phyloP scores from a whole-genome alignment of 2,888 invertebrate genomes.

The Platerodrilus igneus region DNA sequence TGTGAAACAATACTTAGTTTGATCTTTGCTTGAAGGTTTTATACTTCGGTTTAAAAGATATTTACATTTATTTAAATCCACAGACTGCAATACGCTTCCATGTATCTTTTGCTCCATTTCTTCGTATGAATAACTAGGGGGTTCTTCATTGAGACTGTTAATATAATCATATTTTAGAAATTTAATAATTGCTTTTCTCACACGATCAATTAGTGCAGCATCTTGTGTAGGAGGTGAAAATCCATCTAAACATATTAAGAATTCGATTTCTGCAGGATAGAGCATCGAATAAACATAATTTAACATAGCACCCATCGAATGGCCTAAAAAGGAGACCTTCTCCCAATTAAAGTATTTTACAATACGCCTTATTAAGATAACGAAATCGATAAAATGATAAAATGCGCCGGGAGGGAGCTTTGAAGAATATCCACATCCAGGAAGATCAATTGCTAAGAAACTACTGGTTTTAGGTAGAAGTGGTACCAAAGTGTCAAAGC shows the following conservation, averaged over 20 bases:
- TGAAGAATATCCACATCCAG: conserved; percentile 68
- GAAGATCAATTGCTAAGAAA: conserved; percentile 61
- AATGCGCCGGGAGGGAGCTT: conserved; percentile 59
- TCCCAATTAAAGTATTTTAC: conserved; percentile 64
- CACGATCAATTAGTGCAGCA: conserved; percentile 47
- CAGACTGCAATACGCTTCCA: conserved; percentile 52
- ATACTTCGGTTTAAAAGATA: conserved; percentile 54
- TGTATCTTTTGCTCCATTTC: conserved; percentile 55
- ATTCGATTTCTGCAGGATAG: conserved; percentile 58
- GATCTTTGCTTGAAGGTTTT: conserved; percentile 50
- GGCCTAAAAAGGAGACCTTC: conserved; percentile 62
- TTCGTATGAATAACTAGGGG: conserved; percentile 57
- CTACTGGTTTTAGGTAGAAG: conserved; percentile 49
- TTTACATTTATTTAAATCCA: conserved; percentile 52
- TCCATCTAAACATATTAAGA: conserved; percentile 35
- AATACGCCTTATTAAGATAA: conserved; percentile 52
- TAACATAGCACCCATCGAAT: conserved; percentile 64
- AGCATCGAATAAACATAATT: conserved; percentile 57
- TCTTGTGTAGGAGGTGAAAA: conserved; percentile 26
- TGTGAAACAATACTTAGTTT: conserved; percentile 57
- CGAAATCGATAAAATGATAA: conserved; percentile 49
- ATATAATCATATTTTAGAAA: conserved; percentile 46
- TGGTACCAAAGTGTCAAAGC: conserved; percentile 68
- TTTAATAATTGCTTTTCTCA: conserved; percentile 48
- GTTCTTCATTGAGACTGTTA: conserved; percentile 43